A percentile compares a stretch with the other conserved stretches of the same genome.
These are phyloP conservation scores for Pemphredon lugubris DNA, from an alignment of 2,888 invertebrate genomes.

Conservation along the genomic window DNA sequence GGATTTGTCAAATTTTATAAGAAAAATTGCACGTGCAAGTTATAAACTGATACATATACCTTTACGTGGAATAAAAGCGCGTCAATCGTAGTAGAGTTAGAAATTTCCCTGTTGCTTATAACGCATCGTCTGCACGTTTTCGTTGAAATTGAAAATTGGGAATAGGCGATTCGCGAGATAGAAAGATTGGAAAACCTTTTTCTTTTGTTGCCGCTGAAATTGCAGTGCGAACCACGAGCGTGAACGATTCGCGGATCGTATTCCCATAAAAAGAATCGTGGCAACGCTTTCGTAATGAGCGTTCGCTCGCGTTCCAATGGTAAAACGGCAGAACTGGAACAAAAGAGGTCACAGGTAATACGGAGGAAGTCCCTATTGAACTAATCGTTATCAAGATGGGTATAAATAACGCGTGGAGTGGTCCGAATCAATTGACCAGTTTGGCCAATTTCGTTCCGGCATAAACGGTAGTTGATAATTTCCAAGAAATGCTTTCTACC, in stretches of 20 bases:
- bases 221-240: neutral
- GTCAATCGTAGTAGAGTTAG: too few species aligned
- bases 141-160: too few species aligned
- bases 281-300: conserved; percentile 41
- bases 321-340: conserved; percentile 58
- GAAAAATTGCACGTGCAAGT: too few species aligned
- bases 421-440: conserved; percentile 59
- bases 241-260: conserved; percentile 25
- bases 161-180: neutral
- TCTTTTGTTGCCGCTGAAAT: neutral
- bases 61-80: too few species aligned
- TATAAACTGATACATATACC: too few species aligned
- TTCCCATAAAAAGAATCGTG: conserved; percentile 28
- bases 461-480: conserved; percentile 26
- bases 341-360: conserved; percentile 68
- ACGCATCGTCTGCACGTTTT: too few species aligned
- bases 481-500: conserved; percentile 44
- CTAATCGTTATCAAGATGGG: conserved; percentile 66
- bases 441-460: conserved; percentile 50
- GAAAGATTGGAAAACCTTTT: conserved; percentile 1
- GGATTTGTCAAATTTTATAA: too few species aligned
- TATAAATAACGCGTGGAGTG: conserved; percentile 62
- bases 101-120: too few species aligned
- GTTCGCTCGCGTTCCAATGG: conserved; percentile 50
- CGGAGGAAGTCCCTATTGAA: conserved; percentile 68